Evolutionary conservation across 1,140 invertebrate species (phyloP).

Genomic region (Zaprionus taronus): DNA sequence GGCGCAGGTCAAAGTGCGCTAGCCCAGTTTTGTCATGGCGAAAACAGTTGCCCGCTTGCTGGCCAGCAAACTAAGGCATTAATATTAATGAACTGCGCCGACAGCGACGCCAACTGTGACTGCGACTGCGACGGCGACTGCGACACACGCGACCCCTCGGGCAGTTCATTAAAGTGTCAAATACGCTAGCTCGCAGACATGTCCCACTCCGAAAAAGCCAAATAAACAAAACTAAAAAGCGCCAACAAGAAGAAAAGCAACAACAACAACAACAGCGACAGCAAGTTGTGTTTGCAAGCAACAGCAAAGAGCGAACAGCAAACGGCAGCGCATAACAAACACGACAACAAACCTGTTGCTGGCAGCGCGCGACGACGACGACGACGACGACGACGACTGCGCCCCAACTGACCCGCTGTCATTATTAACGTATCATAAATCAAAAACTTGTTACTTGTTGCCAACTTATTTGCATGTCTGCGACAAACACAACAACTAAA

Average conservation of each 20-base stretch:
- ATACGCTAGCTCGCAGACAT: conserved; percentile 65
- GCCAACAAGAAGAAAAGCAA: conserved; percentile 8
- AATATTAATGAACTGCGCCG: conserved; percentile 76
- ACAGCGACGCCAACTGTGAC: conserved; percentile 15
- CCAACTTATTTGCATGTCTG: conserved; percentile 65
- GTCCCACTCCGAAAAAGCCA: conserved; percentile 23
- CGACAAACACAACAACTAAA: conserved; percentile 43
- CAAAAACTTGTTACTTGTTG: conserved; percentile 70
- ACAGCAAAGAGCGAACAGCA: conserved; percentile 3
- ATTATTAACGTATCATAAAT: conserved; percentile 77
- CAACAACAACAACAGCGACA: conserved; percentile 21
- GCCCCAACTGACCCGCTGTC: conserved; percentile 64
- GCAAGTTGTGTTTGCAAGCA: conserved; percentile 60
- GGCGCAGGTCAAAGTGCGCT: conserved; percentile 57
- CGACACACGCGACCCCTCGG: conserved; percentile 68
- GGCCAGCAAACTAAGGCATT: conserved; percentile 51
- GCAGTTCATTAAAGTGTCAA: conserved; percentile 82
- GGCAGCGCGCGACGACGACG: background rate
- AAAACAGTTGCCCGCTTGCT: conserved; percentile 22
- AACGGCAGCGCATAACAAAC: conserved; percentile 45
- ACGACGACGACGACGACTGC: conserved; percentile 12
- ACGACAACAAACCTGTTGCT: conserved; percentile 71
- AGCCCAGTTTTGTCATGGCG: conserved; percentile 56
- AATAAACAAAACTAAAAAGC: conserved; percentile 18
- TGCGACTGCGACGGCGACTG: conserved; percentile 44